Percentiles rank a stretch among this genome's conserved stretches.
phyloP scores from a whole-genome alignment of 2,888 invertebrate species.

The Perithous albicinctus region DNA sequence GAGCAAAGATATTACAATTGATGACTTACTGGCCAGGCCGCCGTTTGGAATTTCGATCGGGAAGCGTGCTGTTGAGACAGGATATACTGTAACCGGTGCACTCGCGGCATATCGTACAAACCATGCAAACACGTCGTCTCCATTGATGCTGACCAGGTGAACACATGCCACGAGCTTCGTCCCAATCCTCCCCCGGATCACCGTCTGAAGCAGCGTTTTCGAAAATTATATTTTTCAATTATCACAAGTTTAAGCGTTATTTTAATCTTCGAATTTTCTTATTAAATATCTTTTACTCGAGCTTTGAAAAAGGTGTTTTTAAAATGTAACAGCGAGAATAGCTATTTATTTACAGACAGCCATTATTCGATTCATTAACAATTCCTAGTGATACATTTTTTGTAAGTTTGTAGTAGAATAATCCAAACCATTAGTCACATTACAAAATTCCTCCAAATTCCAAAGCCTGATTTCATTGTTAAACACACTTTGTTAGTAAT shows the following conservation, averaged over 20 bases:
- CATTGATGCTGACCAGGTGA: constrained; percentile 91
- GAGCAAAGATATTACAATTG: neutral
- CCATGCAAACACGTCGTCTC: constrained; percentile 93
- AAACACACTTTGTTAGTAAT: too few relatives aligned
- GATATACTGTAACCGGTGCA: constrained; percentile 97
- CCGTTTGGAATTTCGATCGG: constrained; percentile 90
- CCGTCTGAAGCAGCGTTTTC: constrained; percentile 69
- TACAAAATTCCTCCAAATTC: too few relatives aligned
- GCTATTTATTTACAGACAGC: too few relatives aligned
- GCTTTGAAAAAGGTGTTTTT: too few relatives aligned
- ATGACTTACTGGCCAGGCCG: constrained; percentile 90
- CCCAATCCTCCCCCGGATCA: constrained; percentile 86
- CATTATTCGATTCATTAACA: too few relatives aligned
- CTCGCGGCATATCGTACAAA: constrained; percentile 95
- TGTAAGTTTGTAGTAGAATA: too few relatives aligned
- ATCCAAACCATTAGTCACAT: too few relatives aligned
- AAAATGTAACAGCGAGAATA: too few relatives aligned
- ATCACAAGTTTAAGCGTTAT: neutral
- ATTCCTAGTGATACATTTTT: too few relatives aligned
- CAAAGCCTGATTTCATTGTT: too few relatives aligned
- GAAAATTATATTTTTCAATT: constrained; percentile 10
- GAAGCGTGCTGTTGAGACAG: constrained; percentile 91
- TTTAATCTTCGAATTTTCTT: neutral
- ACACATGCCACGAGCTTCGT: constrained; percentile 87
- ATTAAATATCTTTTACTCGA: neutral